Base-by-base conservation (phyloP, 2,113 vertebrate genomes). In the Microcebus ravelobensis region DNA sequence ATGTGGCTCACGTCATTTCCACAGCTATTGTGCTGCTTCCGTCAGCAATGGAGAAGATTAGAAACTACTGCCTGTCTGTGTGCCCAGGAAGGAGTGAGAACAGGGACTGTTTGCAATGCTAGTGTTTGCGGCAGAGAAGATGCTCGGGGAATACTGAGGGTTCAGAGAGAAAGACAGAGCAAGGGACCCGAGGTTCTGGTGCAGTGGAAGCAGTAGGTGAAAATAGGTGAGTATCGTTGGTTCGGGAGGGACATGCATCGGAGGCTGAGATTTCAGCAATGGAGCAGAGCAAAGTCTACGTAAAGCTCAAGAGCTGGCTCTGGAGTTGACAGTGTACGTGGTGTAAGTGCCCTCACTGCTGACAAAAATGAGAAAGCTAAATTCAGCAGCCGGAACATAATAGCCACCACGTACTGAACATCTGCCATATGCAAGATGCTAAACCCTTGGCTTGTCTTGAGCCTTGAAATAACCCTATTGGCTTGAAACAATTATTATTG, bases 41-140 rank as follows among this genome's bases (percentile, higher is more conserved):
- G 0, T 42, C 55, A 15, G 20, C 0, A 3, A 34, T 10, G 3
- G 21, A 3, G 27, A 57, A n/a, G 29, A 11, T 8, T 9, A 27
- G 55, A 39, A 52, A 39, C 39, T 50, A 21, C 27, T 0, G 10
- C 17, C 27, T 39, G 0, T 36, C 25, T 29, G 0, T 34, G 45
- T n/a, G 12, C 29, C 36, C 23, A 20, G 31, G 29, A 48, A 25
- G 15, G 14, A 27, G 15, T 55, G 21, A 57, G 34, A 52, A 70
- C 8, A 12, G 5, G 4, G 13, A 12, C 5, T 52, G 14, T 1
- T 0, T 0, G n/a, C 27, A 63, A 42, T 14, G 6, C 17, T 6
- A 12, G 12, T 21, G 15, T 67, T 65, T n/a, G 36, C 21, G 29
- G 18, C 45, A 87, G 31, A 15, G 31, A 20, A 50, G 20, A 25